Evolutionary conservation across 2,113 vertebrate genomes (phyloP), one percentile per base, ranked within the genome.

Genomic region (Aviceda subcristata): DNA sequence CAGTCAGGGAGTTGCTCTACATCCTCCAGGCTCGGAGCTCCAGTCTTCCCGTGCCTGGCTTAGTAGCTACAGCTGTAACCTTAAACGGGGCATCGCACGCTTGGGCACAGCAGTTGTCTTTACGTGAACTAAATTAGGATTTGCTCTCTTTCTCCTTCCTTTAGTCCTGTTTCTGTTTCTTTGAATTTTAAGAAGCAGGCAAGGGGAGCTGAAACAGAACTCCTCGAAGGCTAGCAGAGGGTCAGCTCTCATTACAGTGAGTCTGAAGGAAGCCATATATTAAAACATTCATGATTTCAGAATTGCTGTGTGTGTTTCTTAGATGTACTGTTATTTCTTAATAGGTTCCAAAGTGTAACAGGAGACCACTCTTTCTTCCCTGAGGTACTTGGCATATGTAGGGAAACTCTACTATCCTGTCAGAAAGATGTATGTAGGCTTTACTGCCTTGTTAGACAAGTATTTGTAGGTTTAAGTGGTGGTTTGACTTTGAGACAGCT

Each of bases 401-500:
- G 78, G 34, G 62, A 71, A 89, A 17, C 67, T 75, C 39, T 81
- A 23, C 84, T 79, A 18, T 81, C 57, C 63, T 88, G 69, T 94
- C 95, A 92, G 69, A 91, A 91, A 90, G 91, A 86, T 79, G 38
- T 66, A 64, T 79, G 45, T 71, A 84, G 80, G 41, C 56, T 94
- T 97, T 95, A 67, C 77, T 91, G 81, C 77, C 83, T 88, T 90
- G 68, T 92, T 85, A 85, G 83, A 55, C 41, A 56, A 59, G 50
- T 90, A 91, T 88, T 90, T 96, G 80, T 87, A 87, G 73, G 45
- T 85, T 87, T 91, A 96, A 97, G 59, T 82, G 60, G 89, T 89
- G 77, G 38, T 84, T 95, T 91, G 94, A 92, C 91, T 94, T 94
- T 96, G 78, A 95, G 77, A 86, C 55, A 51, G 60, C 84, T 94